Evolutionary conservation across 2,797 vertebrate genomes (phyloP).

Genomic region (Merluccius polli): DNA sequence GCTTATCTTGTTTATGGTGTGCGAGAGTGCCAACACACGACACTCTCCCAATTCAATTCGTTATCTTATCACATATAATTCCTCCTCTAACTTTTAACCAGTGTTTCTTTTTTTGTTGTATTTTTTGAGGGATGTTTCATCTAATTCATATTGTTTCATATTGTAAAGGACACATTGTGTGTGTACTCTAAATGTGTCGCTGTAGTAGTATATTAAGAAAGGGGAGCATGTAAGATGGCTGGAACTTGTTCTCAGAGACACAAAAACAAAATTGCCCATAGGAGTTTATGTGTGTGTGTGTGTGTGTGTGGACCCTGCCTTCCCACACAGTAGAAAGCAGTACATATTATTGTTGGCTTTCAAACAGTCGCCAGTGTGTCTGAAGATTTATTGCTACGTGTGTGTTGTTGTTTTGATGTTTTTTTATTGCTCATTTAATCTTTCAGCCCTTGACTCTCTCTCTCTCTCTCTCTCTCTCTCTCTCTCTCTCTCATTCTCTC

Average conservation of each 20-base stretch:
- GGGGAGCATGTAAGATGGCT: too few relatives aligned
- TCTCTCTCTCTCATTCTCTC: too few relatives aligned
- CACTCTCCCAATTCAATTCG: neutral
- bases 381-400: slow-evolving; percentile 23
- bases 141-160: neutral
- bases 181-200: too few relatives aligned
- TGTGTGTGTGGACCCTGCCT: neutral
- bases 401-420: neutral
- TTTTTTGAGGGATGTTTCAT: neutral
- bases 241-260: too few relatives aligned
- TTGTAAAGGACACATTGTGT: neutral
- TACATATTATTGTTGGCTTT: neutral
- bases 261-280: too few relatives aligned
- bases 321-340: neutral
- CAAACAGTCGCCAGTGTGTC: neutral
- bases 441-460: slow-evolving; percentile 40
- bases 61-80: neutral
- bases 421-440: slow-evolving; percentile 28
- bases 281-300: neutral
- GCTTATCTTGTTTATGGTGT: neutral
- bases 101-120: too few relatives aligned
- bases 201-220: too few relatives aligned
- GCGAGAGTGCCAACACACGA: neutral
- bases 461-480: neutral
- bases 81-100: too few relatives aligned